Conservation (phyloP, 2,113 vertebrate species). For the Cottus gobio region DNA sequence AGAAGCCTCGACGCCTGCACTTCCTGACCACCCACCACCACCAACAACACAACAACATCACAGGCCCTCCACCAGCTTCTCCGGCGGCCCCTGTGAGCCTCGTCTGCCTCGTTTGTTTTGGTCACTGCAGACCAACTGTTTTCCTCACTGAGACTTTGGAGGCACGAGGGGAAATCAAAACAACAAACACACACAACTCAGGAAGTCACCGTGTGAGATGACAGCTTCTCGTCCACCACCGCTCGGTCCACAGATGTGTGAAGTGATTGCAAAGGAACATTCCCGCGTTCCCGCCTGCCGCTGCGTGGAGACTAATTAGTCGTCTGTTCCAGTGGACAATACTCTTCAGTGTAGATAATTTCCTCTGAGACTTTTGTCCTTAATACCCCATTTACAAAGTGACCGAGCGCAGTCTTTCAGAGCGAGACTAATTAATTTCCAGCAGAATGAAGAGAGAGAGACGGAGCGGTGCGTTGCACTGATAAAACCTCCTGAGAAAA, state of each 20-base stretch:
- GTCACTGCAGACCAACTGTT: conserved; percentile 20
- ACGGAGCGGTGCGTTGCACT: conserved; percentile 39
- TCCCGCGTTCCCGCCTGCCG: conserved; percentile 26
- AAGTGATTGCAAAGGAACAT: conserved; percentile 49
- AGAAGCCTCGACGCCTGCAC: conserved; percentile 43
- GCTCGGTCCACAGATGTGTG: conserved; percentile 18
- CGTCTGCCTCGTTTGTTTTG: conserved; percentile 29
- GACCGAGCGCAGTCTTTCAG: conserved; percentile 53
- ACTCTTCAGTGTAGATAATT: conserved; percentile 63
- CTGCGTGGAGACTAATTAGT: conserved; percentile 64
- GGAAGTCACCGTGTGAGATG: neutral
- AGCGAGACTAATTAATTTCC: conserved; percentile 77
- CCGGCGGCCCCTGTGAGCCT: conserved; percentile 15
- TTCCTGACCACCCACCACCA: conserved; percentile 27
- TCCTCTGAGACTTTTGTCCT: conserved; percentile 71
- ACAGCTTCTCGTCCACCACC: neutral
- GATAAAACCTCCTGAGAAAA: conserved; percentile 47
- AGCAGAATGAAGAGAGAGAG: conserved; percentile 50
- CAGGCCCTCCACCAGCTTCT: conserved; percentile 10
- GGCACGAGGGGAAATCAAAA: too few species aligned
- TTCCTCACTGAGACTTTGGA: conserved; percentile 4
- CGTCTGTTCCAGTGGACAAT: conserved; percentile 60
- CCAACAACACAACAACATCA: conserved; percentile 12
- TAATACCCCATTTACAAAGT: conserved; percentile 67
- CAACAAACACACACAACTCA: neutral